Conservation (phyloP, 2,113 vertebrate species). For the Tychaedon coryphoeus region DNA sequence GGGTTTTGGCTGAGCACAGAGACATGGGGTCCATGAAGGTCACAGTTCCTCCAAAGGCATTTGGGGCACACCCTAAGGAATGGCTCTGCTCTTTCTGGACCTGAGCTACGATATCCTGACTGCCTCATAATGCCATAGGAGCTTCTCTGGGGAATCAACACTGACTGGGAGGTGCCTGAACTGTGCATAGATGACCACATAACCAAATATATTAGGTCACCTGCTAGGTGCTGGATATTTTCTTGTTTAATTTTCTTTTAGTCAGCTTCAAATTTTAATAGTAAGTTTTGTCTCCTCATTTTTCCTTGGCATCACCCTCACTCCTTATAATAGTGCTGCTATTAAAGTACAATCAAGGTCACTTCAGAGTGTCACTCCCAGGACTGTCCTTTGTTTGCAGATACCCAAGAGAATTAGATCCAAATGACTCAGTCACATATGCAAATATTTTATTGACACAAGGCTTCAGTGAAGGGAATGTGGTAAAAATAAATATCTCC, state of each 20-base stretch:
- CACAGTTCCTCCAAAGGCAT: neutral
- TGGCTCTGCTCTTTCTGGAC: neutral
- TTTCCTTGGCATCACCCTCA: neutral
- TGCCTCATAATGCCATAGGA: neutral
- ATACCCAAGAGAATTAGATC: neutral
- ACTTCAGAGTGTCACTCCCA: neutral
- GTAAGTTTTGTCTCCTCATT: neutral
- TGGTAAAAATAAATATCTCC: neutral
- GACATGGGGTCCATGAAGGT: neutral
- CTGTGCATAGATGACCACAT: neutral
- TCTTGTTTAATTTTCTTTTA: neutral
- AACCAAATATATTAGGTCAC: neutral
- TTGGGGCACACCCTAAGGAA: rapidly evolving
- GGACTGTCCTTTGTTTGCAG: neutral
- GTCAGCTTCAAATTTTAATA: neutral
- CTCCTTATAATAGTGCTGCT: neutral
- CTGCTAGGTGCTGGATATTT: neutral
- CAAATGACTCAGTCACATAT: neutral
- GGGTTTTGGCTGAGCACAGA: neutral
- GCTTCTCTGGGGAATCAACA: neutral
- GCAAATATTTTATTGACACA: neutral
- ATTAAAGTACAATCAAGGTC: neutral
- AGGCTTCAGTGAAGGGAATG: neutral
- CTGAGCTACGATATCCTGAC: neutral
- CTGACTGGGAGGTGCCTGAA: neutral